Evolutionary conservation across 2,797 vertebrate genomes (phyloP), one percentile per base, ranked within the genome.

Genomic region (Phataginus tricuspis): DNA sequence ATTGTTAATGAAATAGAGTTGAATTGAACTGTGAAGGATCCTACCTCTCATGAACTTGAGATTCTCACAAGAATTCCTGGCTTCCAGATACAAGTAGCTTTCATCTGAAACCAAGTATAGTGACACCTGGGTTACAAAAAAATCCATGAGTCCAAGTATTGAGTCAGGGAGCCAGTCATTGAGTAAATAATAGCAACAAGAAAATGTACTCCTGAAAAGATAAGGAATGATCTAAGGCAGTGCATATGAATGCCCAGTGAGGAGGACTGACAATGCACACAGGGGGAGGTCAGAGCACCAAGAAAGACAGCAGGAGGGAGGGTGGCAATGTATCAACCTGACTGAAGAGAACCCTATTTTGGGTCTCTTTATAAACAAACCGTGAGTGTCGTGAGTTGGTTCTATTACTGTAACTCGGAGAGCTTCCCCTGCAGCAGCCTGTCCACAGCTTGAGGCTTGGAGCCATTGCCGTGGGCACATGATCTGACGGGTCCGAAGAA

Each of bases 51-150:
- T 49, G 25, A 88, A 66, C 18, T 59, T 85, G 39, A 64, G 25
- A 61, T 85, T 92, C 72, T 97, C 21, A 49, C 53, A 61, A 39
- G 64, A 59, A 37, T 86, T 42, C 14, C 45, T 68, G 45, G 57
- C n/a, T 94, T 77, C 49, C 71, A 74, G 29, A 57, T 45, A 78
- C 27, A 82, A 23, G 86, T 75, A 29, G 21, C 77, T 96, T 96
- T 66, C 49, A 71, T 83, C 34, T 83, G 83, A 93, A 88, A 85
- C 16, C n/a, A 91, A 85, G 7, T 42, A 37, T 37, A 80, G 25
- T 49, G 27, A 94, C 45, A 6, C 27, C 42, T 84, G 71, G 8
- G 27, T 93, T 87, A 69, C n/a, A 71, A 75, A 82, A 72, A 84
- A 29, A 79, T 15, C 7, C 64, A 6, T 69, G 61, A 78, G 55